Evolutionary conservation across 2,113 vertebrate species (phyloP).

Genomic region (Hyperopisus bebe): DNA sequence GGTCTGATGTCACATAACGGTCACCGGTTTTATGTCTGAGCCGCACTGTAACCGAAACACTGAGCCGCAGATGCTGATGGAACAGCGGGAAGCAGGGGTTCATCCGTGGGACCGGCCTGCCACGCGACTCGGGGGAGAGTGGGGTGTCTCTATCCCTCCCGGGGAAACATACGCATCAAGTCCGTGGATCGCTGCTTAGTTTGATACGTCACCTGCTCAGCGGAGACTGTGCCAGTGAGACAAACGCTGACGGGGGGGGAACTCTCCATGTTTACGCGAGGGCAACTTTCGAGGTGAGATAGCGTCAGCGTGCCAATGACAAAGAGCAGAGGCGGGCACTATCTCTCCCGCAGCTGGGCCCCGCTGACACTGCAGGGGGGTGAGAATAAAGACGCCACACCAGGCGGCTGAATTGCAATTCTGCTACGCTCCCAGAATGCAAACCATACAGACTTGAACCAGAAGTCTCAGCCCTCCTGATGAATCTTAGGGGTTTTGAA

Average conservation of each 20-base stretch:
- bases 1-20: background rate
- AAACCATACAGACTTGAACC: background rate
- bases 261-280: slow-evolving; percentile 32
- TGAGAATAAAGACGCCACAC: background rate
- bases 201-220: background rate
- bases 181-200: background rate
- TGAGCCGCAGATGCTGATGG: background rate
- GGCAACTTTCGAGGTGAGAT: slow-evolving; percentile 41
- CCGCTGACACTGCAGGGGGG: background rate
- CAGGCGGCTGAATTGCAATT: background rate
- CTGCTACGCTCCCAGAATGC: slow-evolving; percentile 34
- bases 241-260: slow-evolving; percentile 22
- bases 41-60: background rate
- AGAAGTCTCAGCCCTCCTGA: background rate
- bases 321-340: slow-evolving; percentile 34
- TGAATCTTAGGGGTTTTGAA: background rate
- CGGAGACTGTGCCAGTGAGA: background rate
- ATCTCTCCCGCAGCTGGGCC: background rate
- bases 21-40: background rate
- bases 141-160: background rate
- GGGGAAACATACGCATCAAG: background rate
- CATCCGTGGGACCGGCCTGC: background rate
- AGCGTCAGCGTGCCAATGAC: slow-evolving; percentile 39
- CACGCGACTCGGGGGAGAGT: background rate
- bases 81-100: background rate